Base-by-base conservation (phyloP, 2,113 vertebrate species). In the Micronycteris hirsuta region DNA sequence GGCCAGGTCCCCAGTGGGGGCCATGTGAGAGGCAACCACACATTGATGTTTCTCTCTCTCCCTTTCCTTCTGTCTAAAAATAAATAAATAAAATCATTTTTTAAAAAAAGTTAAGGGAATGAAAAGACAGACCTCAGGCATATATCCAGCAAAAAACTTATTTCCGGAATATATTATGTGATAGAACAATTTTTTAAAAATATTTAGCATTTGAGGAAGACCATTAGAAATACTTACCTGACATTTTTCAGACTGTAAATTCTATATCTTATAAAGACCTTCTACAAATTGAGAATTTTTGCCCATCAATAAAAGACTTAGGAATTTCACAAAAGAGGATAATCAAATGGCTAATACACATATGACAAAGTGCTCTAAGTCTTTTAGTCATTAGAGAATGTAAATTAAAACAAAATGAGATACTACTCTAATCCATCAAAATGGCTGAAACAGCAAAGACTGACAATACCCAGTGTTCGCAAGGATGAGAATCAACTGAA, bases 211-310 rank as follows among this genome's bases (percentile, higher is more conserved):
- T 63, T 92, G 65, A 89, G 22, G 54, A 80, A 86, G 38, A 65
- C 33, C 56, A 73, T 92, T 80, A 92, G 89, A 94, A 95, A 78
- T 63, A 81, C 84, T 88, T 67, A 63, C 68, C 77, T 91, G 73
- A 88, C 52, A 81, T 94, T 92, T 95, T 92, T 54, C 28, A 81
- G 58, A 86, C 43, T 77, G 12, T 71, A 86, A 86, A 76, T 93
- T 91, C 78, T 93, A 61, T 19, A 85, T 83, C 20, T 89, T 93
- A 73, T 38, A 73, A 90, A 96, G 36, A 95, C 10, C 70, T 67
- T 89, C 77, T 88, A 43, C 68, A 58, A 41, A 33, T 88, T 20
- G 91, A 85, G 31, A 85, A 41, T 22, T 89, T 93, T 92, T 84
- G 24, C 56, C 54, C 52, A 77, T 65, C 33, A 82, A 7, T 71